Evolutionary conservation across 1,140 invertebrate genomes (phyloP).

Genomic region (Phymorhynchus buccinoides): DNA sequence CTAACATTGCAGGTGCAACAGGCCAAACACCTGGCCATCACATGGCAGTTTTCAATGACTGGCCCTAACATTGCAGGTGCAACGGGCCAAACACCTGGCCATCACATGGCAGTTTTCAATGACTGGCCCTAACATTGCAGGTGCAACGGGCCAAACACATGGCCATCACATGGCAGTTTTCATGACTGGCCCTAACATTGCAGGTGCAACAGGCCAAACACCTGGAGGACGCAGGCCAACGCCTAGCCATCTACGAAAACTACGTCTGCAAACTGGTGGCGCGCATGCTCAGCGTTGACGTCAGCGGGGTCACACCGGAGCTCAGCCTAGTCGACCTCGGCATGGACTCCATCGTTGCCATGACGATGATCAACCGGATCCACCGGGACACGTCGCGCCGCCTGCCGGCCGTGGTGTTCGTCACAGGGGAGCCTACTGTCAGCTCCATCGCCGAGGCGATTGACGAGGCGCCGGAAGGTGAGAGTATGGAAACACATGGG

Average conservation of each 20-base stretch:
- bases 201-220: slow-evolving; percentile 13
- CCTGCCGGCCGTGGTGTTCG: slow-evolving; percentile 35
- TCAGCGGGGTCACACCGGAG: not conserved
- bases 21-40: not conserved
- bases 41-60: not conserved
- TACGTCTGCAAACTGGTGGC: slow-evolving; percentile 27
- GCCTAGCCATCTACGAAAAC: slow-evolving; percentile 23
- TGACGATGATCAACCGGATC: slow-evolving; percentile 48
- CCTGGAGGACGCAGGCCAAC: not conserved
- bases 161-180: not conserved
- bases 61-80: not conserved
- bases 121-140: not conserved
- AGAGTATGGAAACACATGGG: not conserved
- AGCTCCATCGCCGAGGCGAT: slow-evolving; percentile 26
- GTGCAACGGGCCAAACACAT: not conserved
- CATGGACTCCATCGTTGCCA: slow-evolving; percentile 49
- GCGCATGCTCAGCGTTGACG: slow-evolving; percentile 33
- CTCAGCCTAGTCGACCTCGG: slow-evolving; percentile 40
- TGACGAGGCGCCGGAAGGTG: slow-evolving; percentile 21
- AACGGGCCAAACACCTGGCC: not conserved
- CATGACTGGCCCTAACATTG: not conserved
- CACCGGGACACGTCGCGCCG: slow-evolving; percentile 36
- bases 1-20: not conserved
- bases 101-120: not conserved
- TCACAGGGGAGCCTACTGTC: slow-evolving; percentile 28